A percentile compares a stretch with the other conserved stretches of the same genome.
These are phyloP conservation scores for Odocoileus hemionus DNA, from an alignment of 2,113 vertebrate genomes.

Conservation along the genomic window DNA sequence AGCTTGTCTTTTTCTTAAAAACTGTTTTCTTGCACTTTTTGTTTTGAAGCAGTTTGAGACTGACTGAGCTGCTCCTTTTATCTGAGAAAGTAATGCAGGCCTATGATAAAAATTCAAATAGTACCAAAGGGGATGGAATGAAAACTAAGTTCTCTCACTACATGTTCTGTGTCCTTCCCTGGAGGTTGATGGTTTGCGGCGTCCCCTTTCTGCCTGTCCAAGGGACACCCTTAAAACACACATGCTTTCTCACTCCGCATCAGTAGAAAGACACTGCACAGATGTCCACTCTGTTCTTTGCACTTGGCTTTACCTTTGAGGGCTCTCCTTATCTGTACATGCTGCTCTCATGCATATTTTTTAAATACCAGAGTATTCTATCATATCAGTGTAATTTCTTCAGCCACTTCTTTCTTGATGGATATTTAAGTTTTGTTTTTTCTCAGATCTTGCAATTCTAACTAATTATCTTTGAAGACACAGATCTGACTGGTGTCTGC, in stretches of 20 bases:
- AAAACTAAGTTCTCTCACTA: neutral
- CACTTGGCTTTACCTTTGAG: neutral
- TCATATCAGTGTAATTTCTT: neutral
- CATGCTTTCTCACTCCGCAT: neutral
- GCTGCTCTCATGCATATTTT: neutral
- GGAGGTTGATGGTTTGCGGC: neutral
- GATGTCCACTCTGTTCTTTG: neutral
- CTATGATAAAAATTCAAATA: neutral
- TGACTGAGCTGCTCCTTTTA: neutral
- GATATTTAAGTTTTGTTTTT: neutral
- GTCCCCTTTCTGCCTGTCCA: neutral
- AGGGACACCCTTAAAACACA: neutral
- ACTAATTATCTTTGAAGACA: neutral
- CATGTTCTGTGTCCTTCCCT: no score
- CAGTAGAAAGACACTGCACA: neutral
- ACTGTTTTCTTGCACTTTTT: neutral
- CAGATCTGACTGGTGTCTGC: neutral
- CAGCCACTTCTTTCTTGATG: neutral
- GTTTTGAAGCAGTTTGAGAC: neutral
- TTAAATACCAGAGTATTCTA: neutral
- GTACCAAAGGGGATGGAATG: neutral
- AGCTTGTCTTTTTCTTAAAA: neutral
- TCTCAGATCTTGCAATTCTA: neutral
- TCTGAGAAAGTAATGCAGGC: neutral
- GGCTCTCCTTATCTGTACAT: neutral